Conservation (phyloP, 1,140 invertebrate genomes). For the Drosophila kurseongensis region DNA sequence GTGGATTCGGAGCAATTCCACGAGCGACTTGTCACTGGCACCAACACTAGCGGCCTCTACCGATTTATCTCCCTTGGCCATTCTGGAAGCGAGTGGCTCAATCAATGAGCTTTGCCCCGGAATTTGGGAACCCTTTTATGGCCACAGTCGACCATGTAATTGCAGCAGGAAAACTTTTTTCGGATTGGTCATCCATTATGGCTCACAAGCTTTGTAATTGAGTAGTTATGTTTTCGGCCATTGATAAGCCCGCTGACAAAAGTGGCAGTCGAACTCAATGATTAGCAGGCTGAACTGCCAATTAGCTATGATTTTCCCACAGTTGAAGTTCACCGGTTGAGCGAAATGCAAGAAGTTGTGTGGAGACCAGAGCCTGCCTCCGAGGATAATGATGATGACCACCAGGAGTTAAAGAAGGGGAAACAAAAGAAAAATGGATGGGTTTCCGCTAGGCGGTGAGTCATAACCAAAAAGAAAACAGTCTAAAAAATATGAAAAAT, state of each 20-base stretch:
- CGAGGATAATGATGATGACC: slow-evolving; percentile 41
- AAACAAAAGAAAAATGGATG: background rate
- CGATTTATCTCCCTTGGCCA: slow-evolving; percentile 43
- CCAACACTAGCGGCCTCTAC: background rate
- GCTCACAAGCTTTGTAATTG: slow-evolving; percentile 60
- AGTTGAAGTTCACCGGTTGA: slow-evolving; percentile 14
- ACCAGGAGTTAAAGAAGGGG: slow-evolving; percentile 2
- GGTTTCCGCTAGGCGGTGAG: slow-evolving; percentile 38
- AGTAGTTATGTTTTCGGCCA: slow-evolving; percentile 63
- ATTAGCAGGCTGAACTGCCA: slow-evolving; percentile 51
- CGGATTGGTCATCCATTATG: slow-evolving; percentile 48
- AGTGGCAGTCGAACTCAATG: slow-evolving; percentile 44
- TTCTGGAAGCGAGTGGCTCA: slow-evolving; percentile 29
- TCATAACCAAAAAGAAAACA: background rate
- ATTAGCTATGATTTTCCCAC: slow-evolving; percentile 40
- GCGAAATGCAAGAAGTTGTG: slow-evolving; percentile 43
- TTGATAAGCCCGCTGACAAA: slow-evolving; percentile 50
- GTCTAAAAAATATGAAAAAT: background rate
- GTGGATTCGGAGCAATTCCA: slow-evolving; percentile 50
- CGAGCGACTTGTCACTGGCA: slow-evolving; percentile 33
- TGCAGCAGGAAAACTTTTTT: slow-evolving; percentile 10
- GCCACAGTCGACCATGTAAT: slow-evolving; percentile 23
- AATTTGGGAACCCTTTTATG: slow-evolving; percentile 27
- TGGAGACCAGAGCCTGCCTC: slow-evolving; percentile 11
- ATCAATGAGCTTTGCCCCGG: slow-evolving; percentile 12